Evolutionary conservation across 2,888 invertebrate genomes (phyloP).

Genomic region (Melipona bicolor): DNA sequence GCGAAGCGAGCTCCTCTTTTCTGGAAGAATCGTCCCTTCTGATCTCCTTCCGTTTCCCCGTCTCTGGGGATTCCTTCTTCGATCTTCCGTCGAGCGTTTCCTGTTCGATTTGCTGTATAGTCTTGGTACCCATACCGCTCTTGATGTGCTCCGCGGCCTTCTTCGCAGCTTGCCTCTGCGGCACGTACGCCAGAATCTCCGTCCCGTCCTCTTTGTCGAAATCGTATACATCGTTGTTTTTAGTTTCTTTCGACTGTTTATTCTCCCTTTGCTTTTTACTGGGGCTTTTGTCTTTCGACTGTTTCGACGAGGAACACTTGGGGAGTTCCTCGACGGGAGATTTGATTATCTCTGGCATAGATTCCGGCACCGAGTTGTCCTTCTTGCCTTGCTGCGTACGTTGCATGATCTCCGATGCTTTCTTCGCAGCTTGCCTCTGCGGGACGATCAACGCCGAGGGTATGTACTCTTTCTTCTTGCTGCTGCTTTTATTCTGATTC

Average conservation of each 20-base stretch:
- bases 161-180: conserved; percentile 95
- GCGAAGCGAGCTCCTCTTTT: conserved; percentile 60
- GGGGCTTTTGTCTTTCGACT: conserved; percentile 72
- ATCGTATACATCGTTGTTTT: conserved; percentile 85
- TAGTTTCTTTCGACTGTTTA: conserved; percentile 74
- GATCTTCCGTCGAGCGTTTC: conserved; percentile 79
- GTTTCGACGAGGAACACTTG: conserved; percentile 58
- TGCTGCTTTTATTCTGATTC: conserved; percentile 79
- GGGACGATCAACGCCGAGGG: conserved; percentile 95
- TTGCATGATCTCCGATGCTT: conserved; percentile 94
- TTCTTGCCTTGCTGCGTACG: conserved; percentile 83
- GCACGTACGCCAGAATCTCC: conserved; percentile 92
- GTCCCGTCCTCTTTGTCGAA: conserved; percentile 87
- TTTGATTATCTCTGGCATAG: conserved; percentile 79
- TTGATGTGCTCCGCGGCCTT: conserved; percentile 96
- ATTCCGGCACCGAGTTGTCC: conserved; percentile 73
- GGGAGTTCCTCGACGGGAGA: conserved; percentile 64
- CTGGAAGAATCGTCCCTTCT: conserved; percentile 58
- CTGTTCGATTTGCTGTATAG: conserved; percentile 71
- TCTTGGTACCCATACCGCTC: conserved; percentile 88
- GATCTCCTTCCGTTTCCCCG: conserved; percentile 80
- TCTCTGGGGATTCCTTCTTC: conserved; percentile 77
- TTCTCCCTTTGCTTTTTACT: conserved; percentile 76
- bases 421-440: conserved; percentile 95
- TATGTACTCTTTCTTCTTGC: conserved; percentile 85